Evolutionary conservation across 1,140 invertebrate genomes (phyloP).

Genomic region (Calephelis virginiensis): DNA sequence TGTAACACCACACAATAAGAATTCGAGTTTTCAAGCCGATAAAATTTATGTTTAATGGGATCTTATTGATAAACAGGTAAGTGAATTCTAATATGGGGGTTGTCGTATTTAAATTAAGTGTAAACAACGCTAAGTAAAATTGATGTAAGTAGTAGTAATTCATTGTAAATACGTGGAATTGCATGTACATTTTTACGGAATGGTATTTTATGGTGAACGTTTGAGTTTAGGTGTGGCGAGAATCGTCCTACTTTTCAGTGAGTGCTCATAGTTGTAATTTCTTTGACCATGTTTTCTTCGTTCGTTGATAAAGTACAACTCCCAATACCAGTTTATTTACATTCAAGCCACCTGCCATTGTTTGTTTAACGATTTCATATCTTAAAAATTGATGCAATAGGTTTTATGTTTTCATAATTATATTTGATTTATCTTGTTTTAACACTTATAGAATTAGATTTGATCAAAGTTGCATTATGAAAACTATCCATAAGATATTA

Average conservation of each 20-base stretch:
- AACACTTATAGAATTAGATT: too few relatives aligned
- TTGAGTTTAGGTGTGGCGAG: constrained; percentile 10
- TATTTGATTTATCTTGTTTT: too few relatives aligned
- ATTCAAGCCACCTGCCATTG: background rate
- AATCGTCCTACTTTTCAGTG: constrained; percentile 11
- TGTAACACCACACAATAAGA: constrained; percentile 48
- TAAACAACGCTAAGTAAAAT: too few relatives aligned
- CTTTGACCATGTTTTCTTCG: constrained; percentile 9
- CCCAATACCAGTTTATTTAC: constrained; percentile 4
- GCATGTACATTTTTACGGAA: constrained; percentile 9
- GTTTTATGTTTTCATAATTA: too few relatives aligned
- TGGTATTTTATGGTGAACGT: constrained; percentile 10
- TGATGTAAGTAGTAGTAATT: background rate
- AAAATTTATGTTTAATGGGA: constrained; percentile 65
- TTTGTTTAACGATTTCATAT: background rate
- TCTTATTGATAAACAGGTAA: constrained; percentile 71
- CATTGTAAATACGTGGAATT: background rate
- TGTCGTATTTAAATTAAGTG: too few relatives aligned
- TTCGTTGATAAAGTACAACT: background rate
- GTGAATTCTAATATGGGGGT: constrained; percentile 20
- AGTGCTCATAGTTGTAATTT: constrained; percentile 6
- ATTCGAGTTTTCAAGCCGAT: constrained; percentile 42
- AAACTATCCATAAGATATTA: too few relatives aligned
- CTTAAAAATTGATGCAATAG: too few relatives aligned
- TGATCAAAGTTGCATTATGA: too few relatives aligned